Evolutionary conservation across 1,140 invertebrate species (phyloP).

Genomic region (Steinernema khuongi): DNA sequence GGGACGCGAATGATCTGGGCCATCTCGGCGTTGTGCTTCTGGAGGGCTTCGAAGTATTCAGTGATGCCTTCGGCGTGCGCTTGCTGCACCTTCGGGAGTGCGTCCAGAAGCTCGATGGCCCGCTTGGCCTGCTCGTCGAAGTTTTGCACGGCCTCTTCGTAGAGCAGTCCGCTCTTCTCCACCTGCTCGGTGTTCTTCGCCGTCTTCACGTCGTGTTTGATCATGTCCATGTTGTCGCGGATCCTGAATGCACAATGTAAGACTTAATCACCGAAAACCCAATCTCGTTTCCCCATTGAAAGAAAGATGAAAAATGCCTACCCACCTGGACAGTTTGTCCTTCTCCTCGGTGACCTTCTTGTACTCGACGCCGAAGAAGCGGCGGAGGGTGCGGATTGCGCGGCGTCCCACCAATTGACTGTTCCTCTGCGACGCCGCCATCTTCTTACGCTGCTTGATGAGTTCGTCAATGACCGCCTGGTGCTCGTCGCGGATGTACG

Average conservation of each 20-base stretch:
- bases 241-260: slow-evolving; percentile 18
- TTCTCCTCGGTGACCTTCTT: neutral
- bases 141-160: slow-evolving; percentile 26
- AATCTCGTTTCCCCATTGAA: neutral
- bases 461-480: neutral
- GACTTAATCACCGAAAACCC: neutral
- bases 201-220: slow-evolving; percentile 22
- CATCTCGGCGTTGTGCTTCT: neutral
- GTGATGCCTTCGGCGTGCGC: neutral
- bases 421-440: neutral
- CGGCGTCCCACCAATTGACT: neutral
- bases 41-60: slow-evolving; percentile 40
- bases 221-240: slow-evolving; percentile 26
- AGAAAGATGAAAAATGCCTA: neutral
- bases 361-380: slow-evolving; percentile 12
- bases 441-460: neutral
- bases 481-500: neutral
- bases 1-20: neutral
- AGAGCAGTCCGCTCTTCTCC: slow-evolving; percentile 22
- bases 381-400: slow-evolving; percentile 1
- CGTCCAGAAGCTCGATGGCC: slow-evolving; percentile 15
- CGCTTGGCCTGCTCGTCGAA: slow-evolving; percentile 19
- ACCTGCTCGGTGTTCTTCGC: slow-evolving; percentile 25
- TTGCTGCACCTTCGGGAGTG: slow-evolving; percentile 11
- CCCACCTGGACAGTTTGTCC: neutral